These are phyloP conservation scores for Callinectes sapidus DNA, from an alignment of 2,888 invertebrate genomes.

Conservation along the genomic window DNA sequence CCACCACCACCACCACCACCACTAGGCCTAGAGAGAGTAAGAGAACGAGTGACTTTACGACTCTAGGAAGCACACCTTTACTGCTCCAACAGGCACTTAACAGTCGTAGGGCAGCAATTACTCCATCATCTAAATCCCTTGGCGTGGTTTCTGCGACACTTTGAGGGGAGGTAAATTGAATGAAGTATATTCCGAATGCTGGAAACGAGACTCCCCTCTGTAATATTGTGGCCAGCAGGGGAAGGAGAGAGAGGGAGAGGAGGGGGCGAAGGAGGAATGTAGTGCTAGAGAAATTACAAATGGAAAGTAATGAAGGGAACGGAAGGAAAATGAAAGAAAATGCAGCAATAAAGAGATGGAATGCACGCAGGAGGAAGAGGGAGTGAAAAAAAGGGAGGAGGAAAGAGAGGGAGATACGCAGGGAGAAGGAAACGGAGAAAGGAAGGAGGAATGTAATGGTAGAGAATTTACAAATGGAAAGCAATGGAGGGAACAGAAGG, in stretches of 20 bases:
- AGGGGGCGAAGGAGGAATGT: neutral
- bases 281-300: neutral
- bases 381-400: neutral
- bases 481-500: neutral
- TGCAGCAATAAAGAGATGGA: neutral
- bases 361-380: neutral
- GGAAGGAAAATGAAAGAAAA: neutral
- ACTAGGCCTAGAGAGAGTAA: conserved; percentile 44
- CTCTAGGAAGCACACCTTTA: conserved; percentile 38
- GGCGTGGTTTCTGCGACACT: conserved; percentile 32
- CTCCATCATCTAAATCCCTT: conserved; percentile 61
- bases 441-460: neutral
- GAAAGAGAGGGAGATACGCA: neutral
- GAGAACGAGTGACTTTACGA: conserved; percentile 33
- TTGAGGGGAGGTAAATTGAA: conserved; percentile 52
- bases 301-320: neutral
- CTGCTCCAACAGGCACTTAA: conserved; percentile 58
- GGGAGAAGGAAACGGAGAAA: neutral
- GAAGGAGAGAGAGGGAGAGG: neutral
- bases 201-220: conserved; percentile 46
- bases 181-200: conserved; percentile 57
- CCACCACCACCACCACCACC: neutral
- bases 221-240: conserved; percentile 35
- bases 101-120: conserved; percentile 63
- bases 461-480: neutral